These are phyloP conservation scores for Megaptera novaeangliae DNA, from an alignment of 2,113 vertebrate genomes.

Conservation along the genomic window DNA sequence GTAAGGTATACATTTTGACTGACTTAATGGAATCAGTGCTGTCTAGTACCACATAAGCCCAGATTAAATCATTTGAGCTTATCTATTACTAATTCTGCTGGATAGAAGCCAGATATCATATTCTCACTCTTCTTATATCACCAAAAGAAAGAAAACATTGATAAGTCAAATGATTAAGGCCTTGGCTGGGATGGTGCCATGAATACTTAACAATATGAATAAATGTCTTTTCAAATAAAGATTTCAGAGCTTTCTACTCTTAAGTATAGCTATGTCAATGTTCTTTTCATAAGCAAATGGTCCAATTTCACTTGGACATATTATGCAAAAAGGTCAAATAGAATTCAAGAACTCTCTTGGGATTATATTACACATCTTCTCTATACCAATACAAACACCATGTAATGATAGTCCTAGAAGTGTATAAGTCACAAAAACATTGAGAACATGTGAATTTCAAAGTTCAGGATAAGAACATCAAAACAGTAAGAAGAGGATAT, in stretches of 20 bases:
- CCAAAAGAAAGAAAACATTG: background rate
- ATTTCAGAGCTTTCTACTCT: background rate
- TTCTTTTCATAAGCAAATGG: background rate
- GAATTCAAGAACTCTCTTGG: background rate
- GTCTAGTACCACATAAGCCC: background rate
- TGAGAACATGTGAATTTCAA: background rate
- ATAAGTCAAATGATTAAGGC: background rate
- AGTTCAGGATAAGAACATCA: background rate
- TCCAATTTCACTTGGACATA: background rate
- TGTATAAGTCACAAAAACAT: background rate
- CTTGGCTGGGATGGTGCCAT: background rate
- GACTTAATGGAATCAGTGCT: background rate
- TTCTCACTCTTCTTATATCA: background rate
- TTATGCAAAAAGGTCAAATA: background rate
- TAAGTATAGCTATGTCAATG: background rate
- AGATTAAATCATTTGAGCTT: background rate
- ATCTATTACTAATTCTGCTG: background rate
- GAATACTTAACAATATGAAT: background rate
- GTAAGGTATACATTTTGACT: background rate
- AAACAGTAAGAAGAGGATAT: background rate
- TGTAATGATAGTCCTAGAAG: background rate
- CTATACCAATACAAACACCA: background rate
- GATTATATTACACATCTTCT: background rate
- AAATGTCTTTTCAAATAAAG: conserved; percentile 4
- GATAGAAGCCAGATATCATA: background rate